Conservation (phyloP, 2,797 vertebrate species). For the Intellagama lesueurii region DNA sequence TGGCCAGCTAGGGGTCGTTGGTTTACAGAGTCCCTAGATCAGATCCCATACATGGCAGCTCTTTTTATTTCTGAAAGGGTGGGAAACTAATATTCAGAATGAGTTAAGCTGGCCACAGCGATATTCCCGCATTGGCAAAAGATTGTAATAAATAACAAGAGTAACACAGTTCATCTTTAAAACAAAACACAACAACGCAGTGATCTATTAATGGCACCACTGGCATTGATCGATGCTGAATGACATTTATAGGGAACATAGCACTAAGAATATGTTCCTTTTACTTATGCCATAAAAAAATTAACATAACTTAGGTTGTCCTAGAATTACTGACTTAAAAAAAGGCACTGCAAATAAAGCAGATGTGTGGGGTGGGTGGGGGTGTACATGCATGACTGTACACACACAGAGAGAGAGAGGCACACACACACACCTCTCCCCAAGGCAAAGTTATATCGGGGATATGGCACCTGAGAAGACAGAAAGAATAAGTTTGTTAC, state of each 20-base stretch:
- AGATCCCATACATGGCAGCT: neutral
- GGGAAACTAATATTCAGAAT: constrained; percentile 53
- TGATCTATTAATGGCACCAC: constrained; percentile 58
- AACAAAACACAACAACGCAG: constrained; percentile 51
- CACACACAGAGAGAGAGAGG: neutral
- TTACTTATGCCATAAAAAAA: constrained; percentile 20
- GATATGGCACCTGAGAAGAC: constrained; percentile 50
- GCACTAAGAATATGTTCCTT: constrained; percentile 49
- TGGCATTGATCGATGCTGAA: constrained; percentile 64
- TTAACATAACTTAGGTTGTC: constrained; percentile 19
- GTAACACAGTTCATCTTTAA: constrained; percentile 65
- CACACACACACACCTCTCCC: neutral
- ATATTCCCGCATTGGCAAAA: constrained; percentile 55
- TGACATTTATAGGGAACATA: constrained; percentile 66
- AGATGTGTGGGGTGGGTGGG: no score
- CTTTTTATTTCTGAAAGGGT: neutral
- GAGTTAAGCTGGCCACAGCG: constrained; percentile 61
- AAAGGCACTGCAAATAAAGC: constrained; percentile 34
- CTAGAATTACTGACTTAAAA: neutral
- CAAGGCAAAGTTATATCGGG: constrained; percentile 63
- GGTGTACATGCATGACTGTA: neutral
- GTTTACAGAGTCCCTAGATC: no score
- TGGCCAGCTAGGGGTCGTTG: neutral
- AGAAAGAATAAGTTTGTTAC: constrained; percentile 26
- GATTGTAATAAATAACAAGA: constrained; percentile 57